Evolutionary conservation across 2,888 invertebrate genomes (phyloP), one percentile per base, ranked within the genome.

Genomic region (Agrochola circellaris): DNA sequence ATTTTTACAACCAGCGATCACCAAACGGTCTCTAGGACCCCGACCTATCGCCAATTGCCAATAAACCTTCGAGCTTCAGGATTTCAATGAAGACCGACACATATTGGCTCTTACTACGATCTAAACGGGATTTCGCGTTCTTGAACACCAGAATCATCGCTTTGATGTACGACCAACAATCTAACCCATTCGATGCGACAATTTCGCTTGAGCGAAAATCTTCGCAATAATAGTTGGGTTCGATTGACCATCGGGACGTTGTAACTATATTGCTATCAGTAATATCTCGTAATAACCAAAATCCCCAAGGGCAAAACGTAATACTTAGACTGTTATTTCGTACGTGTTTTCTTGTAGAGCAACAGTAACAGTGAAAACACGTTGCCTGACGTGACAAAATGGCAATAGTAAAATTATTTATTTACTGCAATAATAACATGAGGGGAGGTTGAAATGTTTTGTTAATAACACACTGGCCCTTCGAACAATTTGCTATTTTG

Each of bases 1-100:
- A 93, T 93, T 95, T 95, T 96, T 95, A 96, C 94, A 92, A 89
- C 93, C 90, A 79, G 89, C 93, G 92, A 93, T 93, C 93, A 92
- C 92, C 91, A 87, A 69, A 88, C 88, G 89, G 87, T 86, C 89
- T 87, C 75, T 77, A 79, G 80, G 61, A 79, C 72, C 86, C 84
- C 83, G 61, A 77, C 72, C 87, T 86, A 84, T 86, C 64, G 93
- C 88, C 93, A 87, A 95, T 94, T 87, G 92, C 89, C 92, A 90
- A 91, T 95, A 95, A 95, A 95, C 90, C 89, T 90, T 89, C 86
- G 79, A 89, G 86, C 87, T 89, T 88, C 87, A 87, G 91, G 91
- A 91, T 93, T 94, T 92, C 93, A 93, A 93, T 93, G 93, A 94
- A 92, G 89, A 90, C 88, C 87, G 81, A 79, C 80, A 82, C 79